Evolutionary conservation across 2,797 vertebrate species (phyloP).

Genomic region (Myotis myotis): DNA sequence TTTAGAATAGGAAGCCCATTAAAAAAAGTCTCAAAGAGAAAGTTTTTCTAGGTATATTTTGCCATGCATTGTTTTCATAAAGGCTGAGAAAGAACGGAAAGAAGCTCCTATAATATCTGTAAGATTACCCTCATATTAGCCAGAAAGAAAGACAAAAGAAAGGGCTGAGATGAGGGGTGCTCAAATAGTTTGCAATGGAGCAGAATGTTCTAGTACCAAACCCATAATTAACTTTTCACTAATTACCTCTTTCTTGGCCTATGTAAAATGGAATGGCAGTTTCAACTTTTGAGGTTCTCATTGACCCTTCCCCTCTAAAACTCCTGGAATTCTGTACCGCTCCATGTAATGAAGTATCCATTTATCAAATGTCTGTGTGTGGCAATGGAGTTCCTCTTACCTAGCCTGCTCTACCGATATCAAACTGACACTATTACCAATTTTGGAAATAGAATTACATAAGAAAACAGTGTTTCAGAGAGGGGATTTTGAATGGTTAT

Average conservation of each 20-base stretch:
- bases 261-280: constrained; percentile 20
- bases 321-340: not conserved
- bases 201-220: constrained; percentile 5
- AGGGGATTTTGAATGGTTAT: not conserved
- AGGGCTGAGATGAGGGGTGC: not conserved
- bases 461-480: not conserved
- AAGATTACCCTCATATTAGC: constrained; percentile 67
- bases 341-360: not conserved
- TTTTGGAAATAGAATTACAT: constrained; percentile 39
- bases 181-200: constrained; percentile 6
- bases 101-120: constrained; percentile 56
- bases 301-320: not conserved
- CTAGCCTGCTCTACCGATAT: not conserved
- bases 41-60: constrained; percentile 70
- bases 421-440: not conserved
- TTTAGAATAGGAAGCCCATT: constrained; percentile 68
- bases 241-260: constrained; percentile 39
- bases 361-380: not conserved
- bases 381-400: not conserved
- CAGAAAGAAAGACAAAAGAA: constrained; percentile 35
- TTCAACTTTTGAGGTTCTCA: not conserved
- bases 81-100: constrained; percentile 55
- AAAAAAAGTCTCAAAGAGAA: constrained; percentile 64
- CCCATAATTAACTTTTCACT: constrained; percentile 47
- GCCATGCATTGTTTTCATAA: constrained; percentile 62